These are phyloP conservation scores for Agapetus fuscipes DNA, from an alignment of 2,888 invertebrate species.

Conservation along the genomic window DNA sequence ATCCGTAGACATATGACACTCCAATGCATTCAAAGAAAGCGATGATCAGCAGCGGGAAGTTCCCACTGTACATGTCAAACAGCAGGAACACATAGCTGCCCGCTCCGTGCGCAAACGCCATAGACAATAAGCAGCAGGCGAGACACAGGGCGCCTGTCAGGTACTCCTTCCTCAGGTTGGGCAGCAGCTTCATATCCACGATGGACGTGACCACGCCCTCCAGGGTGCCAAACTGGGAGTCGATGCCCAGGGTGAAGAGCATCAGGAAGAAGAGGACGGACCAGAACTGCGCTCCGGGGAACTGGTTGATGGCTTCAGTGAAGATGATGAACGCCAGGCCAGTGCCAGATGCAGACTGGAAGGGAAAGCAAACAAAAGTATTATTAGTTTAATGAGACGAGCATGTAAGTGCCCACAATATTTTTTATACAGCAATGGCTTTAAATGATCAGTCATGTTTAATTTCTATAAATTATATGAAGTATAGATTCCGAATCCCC, in stretches of 20 bases:
- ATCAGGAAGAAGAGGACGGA: slow-evolving; percentile 92
- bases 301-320: slow-evolving; percentile 96
- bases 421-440: not conserved
- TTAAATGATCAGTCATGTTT: not conserved
- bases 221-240: slow-evolving; percentile 92
- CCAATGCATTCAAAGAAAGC: slow-evolving; percentile 89
- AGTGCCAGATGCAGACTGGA: slow-evolving; percentile 90
- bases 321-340: slow-evolving; percentile 95
- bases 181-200: slow-evolving; percentile 90
- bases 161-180: slow-evolving; percentile 81
- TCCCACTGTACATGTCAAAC: slow-evolving; percentile 91
- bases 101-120: slow-evolving; percentile 87
- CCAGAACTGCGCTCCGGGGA: slow-evolving; percentile 94
- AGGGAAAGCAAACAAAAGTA: slow-evolving; percentile 24
- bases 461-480: not conserved
- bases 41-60: slow-evolving; percentile 84
- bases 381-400: no score
- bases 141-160: slow-evolving; percentile 75
- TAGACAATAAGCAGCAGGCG: slow-evolving; percentile 72
- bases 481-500: no score
- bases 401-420: no score
- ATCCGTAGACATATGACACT: slow-evolving; percentile 89
- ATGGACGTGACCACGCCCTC: slow-evolving; percentile 94
- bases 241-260: slow-evolving; percentile 93
- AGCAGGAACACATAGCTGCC: slow-evolving; percentile 90